Evolutionary conservation across 2,888 invertebrate genomes (phyloP).

Genomic region (Atethmia centrago): DNA sequence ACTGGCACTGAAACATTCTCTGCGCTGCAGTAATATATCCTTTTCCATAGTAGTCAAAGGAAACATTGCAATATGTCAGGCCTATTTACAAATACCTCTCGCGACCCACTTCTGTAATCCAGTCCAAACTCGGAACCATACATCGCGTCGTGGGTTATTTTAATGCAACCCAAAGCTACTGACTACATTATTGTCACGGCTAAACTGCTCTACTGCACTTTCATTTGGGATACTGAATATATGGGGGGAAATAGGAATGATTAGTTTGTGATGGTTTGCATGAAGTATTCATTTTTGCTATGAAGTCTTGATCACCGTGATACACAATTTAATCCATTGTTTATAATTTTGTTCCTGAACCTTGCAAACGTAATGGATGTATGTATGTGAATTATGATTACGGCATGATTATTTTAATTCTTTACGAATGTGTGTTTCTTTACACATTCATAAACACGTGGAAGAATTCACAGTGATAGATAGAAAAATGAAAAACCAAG

Average conservation of each 20-base stretch:
- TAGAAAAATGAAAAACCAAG: not conserved
- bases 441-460: not conserved
- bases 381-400: not conserved
- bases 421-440: no score
- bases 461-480: not conserved
- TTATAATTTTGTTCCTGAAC: not conserved
- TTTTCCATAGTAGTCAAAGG: constrained; percentile 29
- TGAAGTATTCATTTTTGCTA: not conserved
- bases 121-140: constrained; percentile 44
- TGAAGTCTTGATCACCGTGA: not conserved
- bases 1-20: not conserved
- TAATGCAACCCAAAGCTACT: constrained; percentile 25
- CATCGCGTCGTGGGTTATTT: constrained; percentile 47
- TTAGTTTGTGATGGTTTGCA: not conserved
- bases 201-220: not conserved
- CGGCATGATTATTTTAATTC: not conserved
- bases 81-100: constrained; percentile 57
- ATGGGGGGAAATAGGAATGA: not conserved
- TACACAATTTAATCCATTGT: not conserved
- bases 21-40: constrained; percentile 26
- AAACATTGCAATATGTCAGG: constrained; percentile 49
- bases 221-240: not conserved
- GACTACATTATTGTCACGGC: constrained; percentile 23
- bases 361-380: not conserved
- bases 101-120: constrained; percentile 57